These are phyloP conservation scores for Furcifer pardalis DNA, from an alignment of 2,797 vertebrate genomes.

Conservation along the genomic window DNA sequence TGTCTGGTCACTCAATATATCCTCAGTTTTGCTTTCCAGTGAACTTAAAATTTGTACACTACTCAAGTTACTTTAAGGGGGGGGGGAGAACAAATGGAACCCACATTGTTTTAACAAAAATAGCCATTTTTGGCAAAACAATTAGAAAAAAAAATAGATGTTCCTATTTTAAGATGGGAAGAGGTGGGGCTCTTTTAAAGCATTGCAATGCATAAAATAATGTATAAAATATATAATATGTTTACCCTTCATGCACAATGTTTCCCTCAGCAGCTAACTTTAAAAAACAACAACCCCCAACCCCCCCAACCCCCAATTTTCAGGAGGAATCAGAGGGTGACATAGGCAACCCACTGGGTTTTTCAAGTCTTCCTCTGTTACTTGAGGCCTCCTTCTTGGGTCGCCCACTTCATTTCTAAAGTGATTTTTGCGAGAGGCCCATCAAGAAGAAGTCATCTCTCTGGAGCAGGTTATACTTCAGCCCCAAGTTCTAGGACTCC, in stretches of 20 bases:
- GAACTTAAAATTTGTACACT: constrained; percentile 71
- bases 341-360: constrained; percentile 52
- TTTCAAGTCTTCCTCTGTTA: constrained; percentile 67
- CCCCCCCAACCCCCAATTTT: constrained; percentile 71
- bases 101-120: constrained; percentile 81
- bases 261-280: constrained; percentile 79
- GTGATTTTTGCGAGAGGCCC: constrained; percentile 48
- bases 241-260: constrained; percentile 89
- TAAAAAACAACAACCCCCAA: constrained; percentile 69
- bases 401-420: constrained; percentile 63
- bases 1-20: constrained; percentile 81
- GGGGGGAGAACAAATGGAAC: constrained; percentile 77
- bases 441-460: constrained; percentile 60
- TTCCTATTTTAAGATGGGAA: constrained; percentile 79
- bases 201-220: constrained; percentile 91
- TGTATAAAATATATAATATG: constrained; percentile 78
- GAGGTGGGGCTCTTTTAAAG: constrained; percentile 79
- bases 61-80: constrained; percentile 73
- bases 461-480: constrained; percentile 86
- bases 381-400: constrained; percentile 57
- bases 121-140: constrained; percentile 92
- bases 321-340: constrained; percentile 57
- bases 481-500: constrained; percentile 97
- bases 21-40: constrained; percentile 74
- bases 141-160: constrained; percentile 85